Percentiles rank a stretch among this genome's conserved stretches.
phyloP scores from a whole-genome alignment of 2,113 vertebrate genomes.

The Zosterops lateralis region DNA sequence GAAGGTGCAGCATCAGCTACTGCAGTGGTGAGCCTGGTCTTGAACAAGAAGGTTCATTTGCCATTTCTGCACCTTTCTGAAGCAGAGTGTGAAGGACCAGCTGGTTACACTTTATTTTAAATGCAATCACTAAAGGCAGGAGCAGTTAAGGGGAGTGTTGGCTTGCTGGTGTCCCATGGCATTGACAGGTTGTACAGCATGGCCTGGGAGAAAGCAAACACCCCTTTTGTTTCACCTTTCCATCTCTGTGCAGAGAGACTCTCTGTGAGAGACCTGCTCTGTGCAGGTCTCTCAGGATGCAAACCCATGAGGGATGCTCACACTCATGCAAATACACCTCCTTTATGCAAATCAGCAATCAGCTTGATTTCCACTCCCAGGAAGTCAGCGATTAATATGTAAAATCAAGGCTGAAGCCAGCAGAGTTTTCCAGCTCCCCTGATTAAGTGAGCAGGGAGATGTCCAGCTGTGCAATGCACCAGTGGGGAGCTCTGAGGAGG shows the following conservation, averaged over 20 bases:
- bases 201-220: background rate
- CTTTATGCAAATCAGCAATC: constrained; percentile 32
- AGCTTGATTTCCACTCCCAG: constrained; percentile 38
- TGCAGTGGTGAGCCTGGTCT: background rate
- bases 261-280: background rate
- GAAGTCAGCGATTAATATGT: background rate
- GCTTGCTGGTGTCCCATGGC: background rate
- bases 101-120: background rate
- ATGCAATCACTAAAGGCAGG: background rate
- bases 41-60: background rate
- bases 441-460: background rate
- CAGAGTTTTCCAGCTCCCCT: background rate
- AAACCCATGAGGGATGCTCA: background rate
- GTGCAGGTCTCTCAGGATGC: background rate
- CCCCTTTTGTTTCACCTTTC: background rate
- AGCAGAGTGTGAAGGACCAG: background rate
- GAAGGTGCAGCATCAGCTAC: background rate
- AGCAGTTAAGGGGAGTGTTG: background rate
- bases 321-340: background rate
- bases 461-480: background rate
- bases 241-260: background rate
- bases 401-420: background rate
- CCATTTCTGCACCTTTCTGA: background rate
- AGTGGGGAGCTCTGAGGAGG: background rate
- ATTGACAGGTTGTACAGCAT: fast-evolving